Evolutionary conservation across 2,797 vertebrate species (phyloP).

Genomic region (Coendou prehensilis): DNA sequence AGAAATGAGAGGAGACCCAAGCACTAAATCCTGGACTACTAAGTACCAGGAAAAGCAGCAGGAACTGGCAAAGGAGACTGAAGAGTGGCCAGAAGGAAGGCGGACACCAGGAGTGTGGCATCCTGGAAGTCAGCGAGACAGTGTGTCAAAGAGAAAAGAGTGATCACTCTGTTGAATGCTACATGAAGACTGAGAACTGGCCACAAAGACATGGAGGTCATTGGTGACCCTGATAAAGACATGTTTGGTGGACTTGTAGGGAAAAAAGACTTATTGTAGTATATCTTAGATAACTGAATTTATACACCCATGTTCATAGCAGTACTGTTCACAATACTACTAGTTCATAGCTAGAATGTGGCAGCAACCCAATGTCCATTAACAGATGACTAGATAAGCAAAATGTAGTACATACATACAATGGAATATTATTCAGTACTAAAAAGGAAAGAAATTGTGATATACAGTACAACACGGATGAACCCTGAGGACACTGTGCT

Average conservation of each 20-base stretch:
- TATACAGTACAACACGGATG: background rate
- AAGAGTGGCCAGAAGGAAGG: background rate
- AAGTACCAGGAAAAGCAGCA: background rate
- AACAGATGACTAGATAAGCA: background rate
- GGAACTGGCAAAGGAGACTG: background rate
- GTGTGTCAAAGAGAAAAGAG: background rate
- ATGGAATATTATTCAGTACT: background rate
- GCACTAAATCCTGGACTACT: background rate
- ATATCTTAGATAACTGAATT: background rate
- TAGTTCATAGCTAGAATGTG: background rate
- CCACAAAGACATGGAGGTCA: background rate
- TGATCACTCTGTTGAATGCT: background rate
- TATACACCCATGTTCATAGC: background rate
- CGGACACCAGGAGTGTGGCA: background rate
- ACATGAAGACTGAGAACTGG: background rate
- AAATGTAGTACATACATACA: background rate
- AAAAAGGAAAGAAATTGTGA: background rate
- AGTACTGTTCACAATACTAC: background rate
- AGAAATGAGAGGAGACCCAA: conserved; percentile 46
- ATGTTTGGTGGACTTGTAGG: background rate
- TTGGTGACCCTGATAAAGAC: background rate
- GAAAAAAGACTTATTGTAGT: background rate
- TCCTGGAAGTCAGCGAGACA: background rate
- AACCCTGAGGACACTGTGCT: background rate
- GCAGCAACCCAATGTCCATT: background rate